A percentile compares a stretch with the other conserved stretches of the same genome.
phyloP scores from a whole-genome alignment of 1,140 invertebrate species.

The Paraescarpia echinospica region DNA sequence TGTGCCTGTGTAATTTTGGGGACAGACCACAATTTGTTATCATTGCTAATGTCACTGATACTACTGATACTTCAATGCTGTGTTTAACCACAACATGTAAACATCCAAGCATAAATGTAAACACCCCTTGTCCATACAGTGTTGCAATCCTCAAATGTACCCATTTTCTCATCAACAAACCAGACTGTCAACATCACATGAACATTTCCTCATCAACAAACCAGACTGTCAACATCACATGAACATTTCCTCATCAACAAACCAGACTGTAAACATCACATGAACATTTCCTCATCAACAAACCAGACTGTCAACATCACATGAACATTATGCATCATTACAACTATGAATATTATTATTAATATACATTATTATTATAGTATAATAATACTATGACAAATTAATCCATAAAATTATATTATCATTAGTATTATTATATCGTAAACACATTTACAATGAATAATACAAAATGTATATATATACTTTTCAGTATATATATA shows the following conservation, averaged over 20 bases:
- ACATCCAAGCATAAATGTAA: not conserved
- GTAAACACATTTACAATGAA: too few relatives aligned
- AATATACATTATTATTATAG: too few relatives aligned
- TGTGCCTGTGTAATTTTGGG: not conserved
- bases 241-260: not conserved
- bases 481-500: too few relatives aligned
- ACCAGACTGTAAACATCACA: too few relatives aligned
- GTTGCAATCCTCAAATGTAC: not conserved
- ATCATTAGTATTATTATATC: too few relatives aligned
- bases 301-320: not conserved
- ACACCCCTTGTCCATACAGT: not conserved
- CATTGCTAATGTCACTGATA: not conserved
- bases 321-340: not conserved
- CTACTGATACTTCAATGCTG: not conserved
- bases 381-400: too few relatives aligned
- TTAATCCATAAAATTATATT: too few relatives aligned
- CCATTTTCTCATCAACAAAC: not conserved
- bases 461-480: too few relatives aligned
- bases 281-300: too few relatives aligned
- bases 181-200: too few relatives aligned
- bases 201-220: too few relatives aligned
- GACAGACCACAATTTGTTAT: not conserved
- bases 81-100: not conserved
- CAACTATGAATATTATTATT: too few relatives aligned
- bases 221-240: not conserved